Conservation (phyloP, 1,140 invertebrate species). For the Himalopsyche phryganea region DNA sequence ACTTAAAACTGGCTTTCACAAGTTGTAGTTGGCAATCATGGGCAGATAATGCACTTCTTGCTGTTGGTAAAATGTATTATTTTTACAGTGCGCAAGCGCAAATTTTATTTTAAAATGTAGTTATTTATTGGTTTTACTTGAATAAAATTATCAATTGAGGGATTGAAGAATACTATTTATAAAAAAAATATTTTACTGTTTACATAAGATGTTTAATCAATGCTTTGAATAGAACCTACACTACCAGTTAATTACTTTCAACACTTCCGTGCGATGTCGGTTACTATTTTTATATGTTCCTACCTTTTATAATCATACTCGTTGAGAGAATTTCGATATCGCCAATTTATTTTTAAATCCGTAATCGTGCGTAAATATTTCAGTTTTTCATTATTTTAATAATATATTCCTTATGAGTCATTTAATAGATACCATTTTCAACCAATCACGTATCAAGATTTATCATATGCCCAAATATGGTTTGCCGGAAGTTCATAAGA, state of each 20-base stretch:
- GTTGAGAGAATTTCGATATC: too few relatives aligned
- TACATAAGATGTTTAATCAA: background rate
- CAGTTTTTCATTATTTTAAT: background rate
- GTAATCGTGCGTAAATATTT: background rate
- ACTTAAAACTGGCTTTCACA: constrained; percentile 6
- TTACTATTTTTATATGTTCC: too few relatives aligned
- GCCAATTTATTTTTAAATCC: background rate
- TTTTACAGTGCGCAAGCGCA: constrained; percentile 8
- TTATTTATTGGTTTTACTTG: background rate
- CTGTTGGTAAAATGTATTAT: background rate
- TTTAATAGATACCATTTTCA: background rate
- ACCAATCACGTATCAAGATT: constrained; percentile 8
- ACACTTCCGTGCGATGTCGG: too few relatives aligned
- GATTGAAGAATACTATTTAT: background rate
- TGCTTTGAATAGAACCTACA: background rate
- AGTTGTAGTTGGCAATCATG: too few relatives aligned
- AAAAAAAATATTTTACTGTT: background rate
- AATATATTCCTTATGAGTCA: constrained; percentile 14
- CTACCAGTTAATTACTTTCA: background rate
- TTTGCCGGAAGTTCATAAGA: constrained; percentile 11
- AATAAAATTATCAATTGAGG: background rate
- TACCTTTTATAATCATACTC: too few relatives aligned
- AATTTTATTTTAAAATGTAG: background rate
- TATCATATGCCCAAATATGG: constrained; percentile 24
- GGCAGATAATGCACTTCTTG: background rate